Conservation (phyloP, 1,140 invertebrate genomes). For the Pogonognathellus flavescens region DNA sequence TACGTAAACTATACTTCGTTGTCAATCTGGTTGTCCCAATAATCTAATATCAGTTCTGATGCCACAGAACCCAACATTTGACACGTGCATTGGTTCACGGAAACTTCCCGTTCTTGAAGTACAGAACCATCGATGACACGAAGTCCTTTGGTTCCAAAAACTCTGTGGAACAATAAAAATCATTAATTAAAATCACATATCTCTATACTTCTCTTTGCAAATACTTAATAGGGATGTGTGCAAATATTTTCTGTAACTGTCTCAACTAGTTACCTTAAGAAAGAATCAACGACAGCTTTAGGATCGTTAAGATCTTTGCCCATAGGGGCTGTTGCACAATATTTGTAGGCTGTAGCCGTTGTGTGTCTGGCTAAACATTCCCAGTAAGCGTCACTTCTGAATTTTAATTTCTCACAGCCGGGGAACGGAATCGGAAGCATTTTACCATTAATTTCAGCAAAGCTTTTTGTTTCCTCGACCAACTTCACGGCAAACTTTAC, state of each 20-base stretch:
- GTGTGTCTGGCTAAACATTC: slow-evolving; percentile 69
- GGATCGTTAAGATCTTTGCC: slow-evolving; percentile 20
- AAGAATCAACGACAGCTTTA: slow-evolving; percentile 52
- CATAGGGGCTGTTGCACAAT: slow-evolving; percentile 53
- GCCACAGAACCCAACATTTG: slow-evolving; percentile 60
- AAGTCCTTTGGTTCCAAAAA: slow-evolving; percentile 60
- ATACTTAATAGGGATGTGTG: too few species aligned
- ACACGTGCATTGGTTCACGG: slow-evolving; percentile 61
- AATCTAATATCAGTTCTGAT: slow-evolving; percentile 58
- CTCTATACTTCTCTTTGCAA: too few species aligned
- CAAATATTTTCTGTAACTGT: too few species aligned
- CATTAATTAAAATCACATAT: too few species aligned
- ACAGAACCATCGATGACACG: slow-evolving; percentile 64
- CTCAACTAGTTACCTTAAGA: slow-evolving; percentile 46
- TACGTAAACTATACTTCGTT: slow-evolving; percentile 15
- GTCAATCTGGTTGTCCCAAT: slow-evolving; percentile 53
- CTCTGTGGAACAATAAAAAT: slow-evolving; percentile 48
- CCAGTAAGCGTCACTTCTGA: slow-evolving; percentile 73
- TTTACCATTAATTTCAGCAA: slow-evolving; percentile 26
- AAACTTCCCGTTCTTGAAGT: slow-evolving; percentile 60
- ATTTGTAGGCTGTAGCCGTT: slow-evolving; percentile 46
- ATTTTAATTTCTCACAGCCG: slow-evolving; percentile 68
- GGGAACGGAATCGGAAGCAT: slow-evolving; percentile 56
- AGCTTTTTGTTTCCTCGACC: slow-evolving; percentile 37
- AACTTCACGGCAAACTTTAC: slow-evolving; percentile 45